Evolutionary conservation across 2,888 invertebrate species (phyloP), one percentile per base, ranked within the genome.

Genomic region (Oligia latruncula): DNA sequence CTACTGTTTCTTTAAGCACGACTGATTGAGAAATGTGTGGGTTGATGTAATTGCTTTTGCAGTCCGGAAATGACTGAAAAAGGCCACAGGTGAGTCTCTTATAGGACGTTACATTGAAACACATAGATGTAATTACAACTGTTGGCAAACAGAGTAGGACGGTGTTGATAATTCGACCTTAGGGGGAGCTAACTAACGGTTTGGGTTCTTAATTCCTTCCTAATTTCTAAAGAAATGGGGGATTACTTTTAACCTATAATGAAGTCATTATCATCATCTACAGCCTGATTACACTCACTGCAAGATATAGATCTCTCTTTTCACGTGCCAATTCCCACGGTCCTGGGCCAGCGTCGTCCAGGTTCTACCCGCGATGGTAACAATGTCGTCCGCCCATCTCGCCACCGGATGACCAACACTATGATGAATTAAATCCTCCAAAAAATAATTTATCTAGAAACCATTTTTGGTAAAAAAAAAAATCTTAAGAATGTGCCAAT

Each of bases 31-130:
- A 71, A n/a, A 43, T 8, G 62, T 52, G 82, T 82, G 71, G 84
- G 82, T 40, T 58, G 80, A 29, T 46, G 5, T 75, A 68, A 83
- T 84, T 84, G 64, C 65, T 72, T 76, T 66, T 73, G 72, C n/a
- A 35, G 20, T 70, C 62, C 72, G 83, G 81, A 84, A 76, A 43
- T 55, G 29, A 20, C 62, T 71, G 35, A 20, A 71, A 55, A 83
- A 82, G 82, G 84, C 60, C 79, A 79, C 83, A 40, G 17, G 60
- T 79, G 40, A 40, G 40, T 29, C 60, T 71, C 55, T 43, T 43
- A 65, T 52, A 46, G 6, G 60, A 64, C 60, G 68, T 11, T 58
- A 60, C 65, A 62, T 73, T 83, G 60, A 79, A 71, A 72, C 20
- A 23, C 58, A 68, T 64, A 35, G 15, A 58, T 8, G 43, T 64